A percentile compares a stretch with the other conserved stretches of the same genome.
Evolutionary conservation across 1,140 invertebrate genomes (phyloP).

Genomic region (Orchesella cincta): DNA sequence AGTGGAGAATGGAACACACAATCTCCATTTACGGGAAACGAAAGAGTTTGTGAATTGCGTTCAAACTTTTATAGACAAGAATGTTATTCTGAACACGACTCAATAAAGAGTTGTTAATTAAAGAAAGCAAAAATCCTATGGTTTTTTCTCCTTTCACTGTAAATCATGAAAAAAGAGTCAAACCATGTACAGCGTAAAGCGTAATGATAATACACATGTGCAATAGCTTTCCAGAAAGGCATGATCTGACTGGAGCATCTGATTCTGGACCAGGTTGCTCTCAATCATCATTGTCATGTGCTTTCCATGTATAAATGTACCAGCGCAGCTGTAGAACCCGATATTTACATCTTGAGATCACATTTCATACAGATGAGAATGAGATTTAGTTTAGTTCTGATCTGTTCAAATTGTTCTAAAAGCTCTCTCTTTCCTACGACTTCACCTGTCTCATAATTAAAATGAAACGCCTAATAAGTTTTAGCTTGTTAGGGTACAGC

Average conservation of each 20-base stretch:
- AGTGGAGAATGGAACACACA: background rate
- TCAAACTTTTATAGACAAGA: background rate
- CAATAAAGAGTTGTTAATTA: background rate
- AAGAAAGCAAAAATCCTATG: too few relatives aligned
- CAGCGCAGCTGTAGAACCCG: too few relatives aligned
- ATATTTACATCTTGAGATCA: background rate
- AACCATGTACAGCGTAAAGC: background rate
- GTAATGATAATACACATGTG: background rate
- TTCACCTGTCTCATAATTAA: background rate
- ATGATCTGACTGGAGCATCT: background rate
- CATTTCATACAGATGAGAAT: background rate
- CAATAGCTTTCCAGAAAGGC: background rate
- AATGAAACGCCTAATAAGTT: background rate
- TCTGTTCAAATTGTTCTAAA: background rate
- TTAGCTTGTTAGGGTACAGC: background rate
- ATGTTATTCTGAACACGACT: background rate
- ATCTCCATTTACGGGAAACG: background rate
- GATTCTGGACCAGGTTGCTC: background rate
- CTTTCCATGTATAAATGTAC: background rate
- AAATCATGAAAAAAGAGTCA: background rate
- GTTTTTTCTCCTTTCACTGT: background rate
- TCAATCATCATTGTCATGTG: too few relatives aligned
- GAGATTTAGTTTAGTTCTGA: background rate
- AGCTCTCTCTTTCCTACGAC: background rate
- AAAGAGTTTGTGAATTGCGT: background rate